These are phyloP conservation scores for Capreolus pygargus DNA, from an alignment of 2,113 vertebrate genomes.

Conservation along the genomic window DNA sequence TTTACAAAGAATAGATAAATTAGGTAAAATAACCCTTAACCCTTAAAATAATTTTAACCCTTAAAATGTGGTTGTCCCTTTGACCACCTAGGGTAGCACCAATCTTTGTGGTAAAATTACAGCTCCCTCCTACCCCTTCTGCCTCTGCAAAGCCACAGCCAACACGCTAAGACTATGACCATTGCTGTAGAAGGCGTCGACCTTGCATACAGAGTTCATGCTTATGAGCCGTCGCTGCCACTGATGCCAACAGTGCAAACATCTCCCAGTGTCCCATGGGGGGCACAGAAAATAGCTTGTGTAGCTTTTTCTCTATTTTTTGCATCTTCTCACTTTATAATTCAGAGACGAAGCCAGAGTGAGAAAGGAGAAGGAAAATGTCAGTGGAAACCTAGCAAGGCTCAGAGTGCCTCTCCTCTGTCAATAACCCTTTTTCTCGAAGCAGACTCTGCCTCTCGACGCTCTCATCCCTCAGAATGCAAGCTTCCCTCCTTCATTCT, in stretches of 20 bases:
- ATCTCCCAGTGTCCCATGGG: neutral
- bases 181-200: neutral
- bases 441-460: neutral
- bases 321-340: neutral
- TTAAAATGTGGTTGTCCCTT: neutral
- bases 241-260: neutral
- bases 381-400: neutral
- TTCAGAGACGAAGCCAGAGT: neutral
- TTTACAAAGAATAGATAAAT: neutral
- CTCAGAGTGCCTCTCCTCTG: neutral
- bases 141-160: neutral
- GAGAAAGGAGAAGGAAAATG: neutral
- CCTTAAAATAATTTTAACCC: neutral
- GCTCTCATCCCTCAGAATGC: neutral
- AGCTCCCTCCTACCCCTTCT: too few species aligned
- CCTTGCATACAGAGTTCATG: too few species aligned
- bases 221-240: fast-evolving
- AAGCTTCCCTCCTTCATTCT: neutral
- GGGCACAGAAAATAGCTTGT: neutral
- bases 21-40: neutral
- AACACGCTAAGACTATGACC: neutral
- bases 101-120: neutral
- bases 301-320: neutral
- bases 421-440: neutral
- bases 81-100: neutral